phyloP scores from a whole-genome alignment of 92 coral and sea anemone genomes.

The Paramuricea clavata region DNA sequence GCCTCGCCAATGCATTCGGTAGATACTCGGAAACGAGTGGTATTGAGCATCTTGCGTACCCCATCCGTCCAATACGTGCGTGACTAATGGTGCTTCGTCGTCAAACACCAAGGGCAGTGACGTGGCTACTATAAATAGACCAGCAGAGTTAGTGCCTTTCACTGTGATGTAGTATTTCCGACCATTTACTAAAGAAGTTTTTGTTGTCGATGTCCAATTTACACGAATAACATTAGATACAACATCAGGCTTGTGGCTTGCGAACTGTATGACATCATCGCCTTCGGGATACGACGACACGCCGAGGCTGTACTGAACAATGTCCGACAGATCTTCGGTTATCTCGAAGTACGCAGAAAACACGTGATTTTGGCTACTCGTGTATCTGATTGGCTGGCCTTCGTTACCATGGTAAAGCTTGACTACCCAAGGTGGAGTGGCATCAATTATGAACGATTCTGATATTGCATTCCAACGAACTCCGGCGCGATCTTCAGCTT shows the following conservation, averaged over 20 bases:
- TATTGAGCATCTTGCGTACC: slow-evolving; percentile 79
- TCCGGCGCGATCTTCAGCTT: slow-evolving; percentile 89
- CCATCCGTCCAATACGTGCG: slow-evolving; percentile 92
- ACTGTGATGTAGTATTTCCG: slow-evolving; percentile 84
- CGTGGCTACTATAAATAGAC: slow-evolving; percentile 72
- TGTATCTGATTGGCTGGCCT: slow-evolving; percentile 52
- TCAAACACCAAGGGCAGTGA: slow-evolving; percentile 84
- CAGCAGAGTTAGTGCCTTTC: slow-evolving; percentile 83
- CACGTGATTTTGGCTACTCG: slow-evolving; percentile 40
- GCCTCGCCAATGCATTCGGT: slow-evolving; percentile 93
- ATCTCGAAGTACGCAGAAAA: slow-evolving; percentile 81
- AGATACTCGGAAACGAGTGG: slow-evolving; percentile 79
- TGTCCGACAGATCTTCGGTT: slow-evolving; percentile 82
- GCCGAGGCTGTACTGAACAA: slow-evolving; percentile 79
- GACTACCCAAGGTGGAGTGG: slow-evolving; percentile 77
- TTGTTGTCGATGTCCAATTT: slow-evolving; percentile 82
- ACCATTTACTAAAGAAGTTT: slow-evolving; percentile 64
- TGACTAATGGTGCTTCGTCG: slow-evolving; percentile 78
- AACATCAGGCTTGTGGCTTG: slow-evolving; percentile 36
- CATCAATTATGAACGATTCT: slow-evolving; percentile 83
- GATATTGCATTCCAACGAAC: slow-evolving; percentile 72
- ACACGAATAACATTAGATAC: slow-evolving; percentile 67
- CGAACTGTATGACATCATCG: slow-evolving; percentile 76
- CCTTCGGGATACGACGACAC: slow-evolving; percentile 91
- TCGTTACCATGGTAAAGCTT: slow-evolving; percentile 78